Conservation (phyloP, 2,113 vertebrate genomes). For the Entomyzon cyanotis region DNA sequence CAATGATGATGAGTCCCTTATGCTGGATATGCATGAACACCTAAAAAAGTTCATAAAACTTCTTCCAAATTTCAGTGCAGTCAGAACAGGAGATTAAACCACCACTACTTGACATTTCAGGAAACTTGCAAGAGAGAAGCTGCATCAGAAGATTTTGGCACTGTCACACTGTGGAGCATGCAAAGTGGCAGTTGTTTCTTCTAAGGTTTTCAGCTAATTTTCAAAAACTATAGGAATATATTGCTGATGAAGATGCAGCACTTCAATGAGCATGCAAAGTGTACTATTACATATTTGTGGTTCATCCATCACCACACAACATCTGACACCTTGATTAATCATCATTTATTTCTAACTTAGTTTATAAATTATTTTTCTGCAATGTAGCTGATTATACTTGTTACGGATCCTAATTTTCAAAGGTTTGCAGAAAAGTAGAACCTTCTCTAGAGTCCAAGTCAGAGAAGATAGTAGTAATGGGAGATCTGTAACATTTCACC, state of each 20-base stretch:
- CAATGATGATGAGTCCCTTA: background rate
- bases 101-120: background rate
- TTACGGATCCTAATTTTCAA: background rate
- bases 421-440: conserved; percentile 1
- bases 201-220: background rate
- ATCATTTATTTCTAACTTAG: conserved; percentile 47
- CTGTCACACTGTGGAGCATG: background rate
- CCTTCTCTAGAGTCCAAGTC: background rate
- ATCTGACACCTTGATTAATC: conserved; percentile 66
- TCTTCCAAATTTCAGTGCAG: background rate
- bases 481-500: background rate
- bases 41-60: background rate
- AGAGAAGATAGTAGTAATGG: background rate
- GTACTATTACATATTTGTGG: background rate
- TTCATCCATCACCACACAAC: conserved; percentile 47
- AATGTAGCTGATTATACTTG: background rate
- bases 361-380: conserved; percentile 39
- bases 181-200: background rate
- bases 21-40: background rate
- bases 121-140: background rate
- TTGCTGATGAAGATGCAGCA: conserved; percentile 13
- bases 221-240: background rate
- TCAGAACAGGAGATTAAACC: background rate
- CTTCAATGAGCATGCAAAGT: background rate
- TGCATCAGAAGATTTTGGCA: background rate